phyloP scores from a whole-genome alignment of 1,140 invertebrate species.

The Araneus ventricosus region DNA sequence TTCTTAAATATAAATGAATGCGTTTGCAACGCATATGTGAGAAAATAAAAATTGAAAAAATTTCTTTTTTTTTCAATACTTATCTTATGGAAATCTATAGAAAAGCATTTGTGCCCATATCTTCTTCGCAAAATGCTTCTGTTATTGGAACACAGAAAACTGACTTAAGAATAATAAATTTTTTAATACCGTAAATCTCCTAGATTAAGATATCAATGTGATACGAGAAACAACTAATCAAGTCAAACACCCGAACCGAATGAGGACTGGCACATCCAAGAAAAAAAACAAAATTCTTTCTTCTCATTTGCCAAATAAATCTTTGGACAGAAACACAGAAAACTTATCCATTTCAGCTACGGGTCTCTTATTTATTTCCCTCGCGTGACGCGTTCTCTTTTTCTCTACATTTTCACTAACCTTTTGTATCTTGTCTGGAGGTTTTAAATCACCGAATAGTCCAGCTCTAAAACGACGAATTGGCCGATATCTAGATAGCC shows the following conservation, averaged over 20 bases:
- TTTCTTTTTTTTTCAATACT: no score
- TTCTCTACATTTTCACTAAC: conserved; percentile 43
- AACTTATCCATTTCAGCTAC: neutral
- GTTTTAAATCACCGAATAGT: conserved; percentile 68
- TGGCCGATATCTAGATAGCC: conserved; percentile 70
- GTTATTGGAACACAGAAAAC: no score
- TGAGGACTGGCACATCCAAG: neutral
- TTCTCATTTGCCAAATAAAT: conserved; percentile 52
- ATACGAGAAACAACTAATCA: neutral
- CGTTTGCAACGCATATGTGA: no score
- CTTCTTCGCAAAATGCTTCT: no score
- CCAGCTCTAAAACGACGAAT: conserved; percentile 51
- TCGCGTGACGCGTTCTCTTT: conserved; percentile 64
- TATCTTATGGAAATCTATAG: no score
- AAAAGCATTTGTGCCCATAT: no score
- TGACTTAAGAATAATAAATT: no score
- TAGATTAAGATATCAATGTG: conserved; percentile 40
- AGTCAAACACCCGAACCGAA: neutral
- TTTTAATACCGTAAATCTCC: neutral
- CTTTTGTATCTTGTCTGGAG: conserved; percentile 55
- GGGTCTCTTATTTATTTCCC: conserved; percentile 58
- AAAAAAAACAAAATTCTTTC: conserved; percentile 40
- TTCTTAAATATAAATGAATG: no score
- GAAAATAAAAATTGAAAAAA: no score
- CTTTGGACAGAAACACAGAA: conserved; percentile 45